Percentiles rank a stretch among this genome's conserved stretches.
Evolutionary conservation across 2,888 invertebrate species (phyloP).

Genomic region (Hypselothyrea guttata): DNA sequence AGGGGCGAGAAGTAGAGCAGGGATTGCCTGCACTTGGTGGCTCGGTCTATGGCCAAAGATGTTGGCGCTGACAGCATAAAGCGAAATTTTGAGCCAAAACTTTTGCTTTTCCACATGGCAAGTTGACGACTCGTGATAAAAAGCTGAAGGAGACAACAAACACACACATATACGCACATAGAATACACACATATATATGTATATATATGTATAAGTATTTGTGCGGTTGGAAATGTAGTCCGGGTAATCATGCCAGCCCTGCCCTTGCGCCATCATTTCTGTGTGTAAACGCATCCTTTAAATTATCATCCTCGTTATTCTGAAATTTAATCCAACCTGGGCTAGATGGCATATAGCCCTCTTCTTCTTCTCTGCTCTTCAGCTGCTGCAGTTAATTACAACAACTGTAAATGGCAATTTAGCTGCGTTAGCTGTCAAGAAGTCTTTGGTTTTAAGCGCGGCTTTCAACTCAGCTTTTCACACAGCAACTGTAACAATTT

Average conservation of each 20-base stretch:
- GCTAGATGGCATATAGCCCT: no score
- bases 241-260: background rate
- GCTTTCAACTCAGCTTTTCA: no score
- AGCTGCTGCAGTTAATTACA: no score
- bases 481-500: no score
- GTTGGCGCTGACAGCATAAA: conserved; percentile 44
- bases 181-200: background rate
- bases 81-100: conserved; percentile 43
- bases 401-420: no score
- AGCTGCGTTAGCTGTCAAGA: no score
- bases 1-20: background rate
- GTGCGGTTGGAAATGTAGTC: background rate
- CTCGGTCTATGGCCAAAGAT: conserved; percentile 14
- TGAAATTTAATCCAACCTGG: no score
- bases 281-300: no score
- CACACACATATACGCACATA: background rate
- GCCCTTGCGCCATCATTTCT: no score
- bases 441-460: no score
- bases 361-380: no score
- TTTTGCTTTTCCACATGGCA: conserved; percentile 39
- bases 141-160: conserved; percentile 10
- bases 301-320: no score
- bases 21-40: conserved; percentile 1
- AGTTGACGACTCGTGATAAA: conserved; percentile 43
- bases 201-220: background rate